Conservation (phyloP, 2,113 vertebrate genomes). For the Corydoras sp. region DNA sequence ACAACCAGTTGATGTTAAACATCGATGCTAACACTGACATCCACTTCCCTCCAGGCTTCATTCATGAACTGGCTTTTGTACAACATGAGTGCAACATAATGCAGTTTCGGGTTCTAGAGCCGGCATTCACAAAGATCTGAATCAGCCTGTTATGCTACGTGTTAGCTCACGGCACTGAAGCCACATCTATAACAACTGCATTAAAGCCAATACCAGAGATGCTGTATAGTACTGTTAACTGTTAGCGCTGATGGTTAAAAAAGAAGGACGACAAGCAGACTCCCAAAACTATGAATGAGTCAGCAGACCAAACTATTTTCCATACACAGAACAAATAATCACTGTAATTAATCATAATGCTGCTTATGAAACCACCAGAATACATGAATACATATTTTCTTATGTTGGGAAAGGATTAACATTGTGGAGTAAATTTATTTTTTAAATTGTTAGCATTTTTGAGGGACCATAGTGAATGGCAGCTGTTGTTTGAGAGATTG, state of each 20-base stretch:
- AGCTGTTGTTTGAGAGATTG: too few relatives aligned
- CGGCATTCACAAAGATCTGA: slow-evolving; percentile 54
- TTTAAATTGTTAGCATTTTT: too few relatives aligned
- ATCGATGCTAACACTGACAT: slow-evolving; percentile 19
- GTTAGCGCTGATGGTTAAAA: slow-evolving; percentile 59
- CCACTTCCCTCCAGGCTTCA: slow-evolving; percentile 43
- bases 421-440: too few relatives aligned
- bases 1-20: background rate
- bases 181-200: slow-evolving; percentile 61
- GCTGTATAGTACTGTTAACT: slow-evolving; percentile 62
- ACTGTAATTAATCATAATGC: too few relatives aligned
- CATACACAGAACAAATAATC: background rate
- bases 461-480: too few relatives aligned
- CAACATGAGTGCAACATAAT: slow-evolving; percentile 57
- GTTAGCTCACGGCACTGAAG: slow-evolving; percentile 62
- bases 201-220: slow-evolving; percentile 57
- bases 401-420: too few relatives aligned
- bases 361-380: too few relatives aligned
- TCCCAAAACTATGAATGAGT: slow-evolving; percentile 56
- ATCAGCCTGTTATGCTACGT: slow-evolving; percentile 53
- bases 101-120: slow-evolving; percentile 58
- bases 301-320: slow-evolving; percentile 13
- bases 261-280: slow-evolving; percentile 51
- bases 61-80: slow-evolving; percentile 48
- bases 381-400: too few relatives aligned